phyloP scores from a whole-genome alignment of 2,797 vertebrate species.

The Urocyon cinereoargenteus region DNA sequence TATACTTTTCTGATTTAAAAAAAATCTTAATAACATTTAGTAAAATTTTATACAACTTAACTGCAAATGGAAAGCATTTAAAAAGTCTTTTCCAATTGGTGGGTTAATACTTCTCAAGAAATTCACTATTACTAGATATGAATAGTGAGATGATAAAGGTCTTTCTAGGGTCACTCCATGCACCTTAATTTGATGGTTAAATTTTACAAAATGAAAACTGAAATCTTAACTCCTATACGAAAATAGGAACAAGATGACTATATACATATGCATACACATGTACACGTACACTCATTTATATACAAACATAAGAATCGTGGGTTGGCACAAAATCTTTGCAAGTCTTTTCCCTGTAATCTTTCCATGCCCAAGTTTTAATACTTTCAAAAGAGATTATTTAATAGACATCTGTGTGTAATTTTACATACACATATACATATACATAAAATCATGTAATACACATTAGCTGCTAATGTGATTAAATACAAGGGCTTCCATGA shows the following conservation, averaged over 20 bases:
- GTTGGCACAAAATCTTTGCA: neutral
- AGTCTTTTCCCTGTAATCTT: neutral
- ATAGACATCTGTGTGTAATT: neutral
- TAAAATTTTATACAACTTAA: slow-evolving; percentile 47
- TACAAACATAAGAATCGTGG: neutral
- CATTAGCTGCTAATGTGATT: neutral
- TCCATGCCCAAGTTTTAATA: neutral
- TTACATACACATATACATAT: neutral
- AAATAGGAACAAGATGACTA: neutral
- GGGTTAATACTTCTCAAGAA: neutral
- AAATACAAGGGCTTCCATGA: neutral
- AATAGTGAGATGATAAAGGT: slow-evolving; percentile 17
- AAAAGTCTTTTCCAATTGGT: slow-evolving; percentile 9
- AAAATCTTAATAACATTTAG: slow-evolving; percentile 1
- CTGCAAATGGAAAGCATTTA: slow-evolving; percentile 11
- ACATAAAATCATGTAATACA: neutral
- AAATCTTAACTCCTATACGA: neutral
- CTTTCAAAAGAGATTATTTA: slow-evolving; percentile 4
- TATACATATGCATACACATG: neutral
- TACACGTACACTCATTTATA: neutral
- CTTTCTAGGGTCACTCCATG: neutral
- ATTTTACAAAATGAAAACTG: neutral
- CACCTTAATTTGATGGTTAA: slow-evolving; percentile 1
- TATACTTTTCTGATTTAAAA: neutral
- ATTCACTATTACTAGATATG: neutral